Evolutionary conservation across 2,888 invertebrate species (phyloP).

Genomic region (Phalangium opilio): DNA sequence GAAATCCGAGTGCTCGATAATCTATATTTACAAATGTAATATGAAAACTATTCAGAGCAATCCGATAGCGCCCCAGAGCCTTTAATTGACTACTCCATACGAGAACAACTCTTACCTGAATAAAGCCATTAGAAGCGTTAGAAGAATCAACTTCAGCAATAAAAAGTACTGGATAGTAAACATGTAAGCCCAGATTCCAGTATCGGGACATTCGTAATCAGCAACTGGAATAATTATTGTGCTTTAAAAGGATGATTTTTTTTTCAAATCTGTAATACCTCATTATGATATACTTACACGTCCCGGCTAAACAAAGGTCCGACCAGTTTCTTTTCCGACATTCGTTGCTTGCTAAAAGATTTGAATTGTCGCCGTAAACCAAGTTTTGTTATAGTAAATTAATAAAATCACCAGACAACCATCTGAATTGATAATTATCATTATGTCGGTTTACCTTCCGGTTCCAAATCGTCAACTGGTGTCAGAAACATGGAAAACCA

Average conservation of each 20-base stretch:
- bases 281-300: neutral
- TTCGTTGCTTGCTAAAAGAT: no score
- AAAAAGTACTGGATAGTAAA: constrained; percentile 25
- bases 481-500: constrained; percentile 34
- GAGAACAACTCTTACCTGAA: constrained; percentile 22
- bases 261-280: neutral
- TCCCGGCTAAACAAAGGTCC: neutral
- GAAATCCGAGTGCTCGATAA: no score
- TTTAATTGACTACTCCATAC: no score
- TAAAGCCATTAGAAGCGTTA: constrained; percentile 30
- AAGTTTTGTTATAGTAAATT: no score
- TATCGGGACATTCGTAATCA: constrained; percentile 17
- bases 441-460: constrained; percentile 7
- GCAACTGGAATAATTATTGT: no score
- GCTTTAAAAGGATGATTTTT: no score
- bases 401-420: neutral
- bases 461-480: constrained; percentile 27
- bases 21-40: no score
- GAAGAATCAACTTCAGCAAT: constrained; percentile 27
- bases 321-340: neutral
- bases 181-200: constrained; percentile 21
- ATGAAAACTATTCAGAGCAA: no score
- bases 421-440: neutral
- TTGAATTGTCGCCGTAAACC: no score
- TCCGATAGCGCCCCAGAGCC: no score